Percentiles rank a stretch among this genome's conserved stretches.
These are phyloP conservation scores for Brevimyrus niger DNA, from an alignment of 2,113 vertebrate species.

Conservation along the genomic window DNA sequence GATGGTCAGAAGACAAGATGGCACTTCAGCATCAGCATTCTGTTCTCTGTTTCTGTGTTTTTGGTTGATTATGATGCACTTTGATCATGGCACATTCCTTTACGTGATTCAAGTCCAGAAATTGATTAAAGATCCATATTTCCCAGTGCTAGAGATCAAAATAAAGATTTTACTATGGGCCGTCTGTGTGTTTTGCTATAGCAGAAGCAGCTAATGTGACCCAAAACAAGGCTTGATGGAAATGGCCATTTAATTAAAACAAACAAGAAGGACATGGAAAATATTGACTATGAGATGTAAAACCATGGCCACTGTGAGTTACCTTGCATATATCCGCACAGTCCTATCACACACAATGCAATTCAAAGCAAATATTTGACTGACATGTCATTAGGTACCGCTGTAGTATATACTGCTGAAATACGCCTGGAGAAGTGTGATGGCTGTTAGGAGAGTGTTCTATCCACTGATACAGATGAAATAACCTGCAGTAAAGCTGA, in stretches of 20 bases:
- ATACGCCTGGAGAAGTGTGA: constrained; percentile 7
- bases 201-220: not conserved
- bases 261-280: not conserved
- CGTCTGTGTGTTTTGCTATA: constrained; percentile 37
- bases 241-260: constrained; percentile 14
- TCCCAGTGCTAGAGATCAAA: constrained; percentile 48
- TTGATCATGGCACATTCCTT: constrained; percentile 45
- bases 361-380: not conserved
- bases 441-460: not conserved
- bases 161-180: constrained; percentile 26
- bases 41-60: constrained; percentile 14
- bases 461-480: not conserved
- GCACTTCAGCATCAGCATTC: constrained; percentile 14
- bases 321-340: not conserved
- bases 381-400: not conserved
- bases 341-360: not conserved
- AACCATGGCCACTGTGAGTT: constrained; percentile 20
- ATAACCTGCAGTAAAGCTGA: constrained; percentile 16
- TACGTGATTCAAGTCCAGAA: constrained; percentile 47
- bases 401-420: not conserved
- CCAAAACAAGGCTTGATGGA: not conserved
- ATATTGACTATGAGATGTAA: constrained; percentile 4
- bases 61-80: constrained; percentile 17
- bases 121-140: constrained; percentile 53
- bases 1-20: not conserved